A percentile compares a stretch with the other conserved stretches of the same genome.
These are phyloP conservation scores for Brachionus paranguensis DNA, from an alignment of 1,140 invertebrate genomes.

Conservation along the genomic window DNA sequence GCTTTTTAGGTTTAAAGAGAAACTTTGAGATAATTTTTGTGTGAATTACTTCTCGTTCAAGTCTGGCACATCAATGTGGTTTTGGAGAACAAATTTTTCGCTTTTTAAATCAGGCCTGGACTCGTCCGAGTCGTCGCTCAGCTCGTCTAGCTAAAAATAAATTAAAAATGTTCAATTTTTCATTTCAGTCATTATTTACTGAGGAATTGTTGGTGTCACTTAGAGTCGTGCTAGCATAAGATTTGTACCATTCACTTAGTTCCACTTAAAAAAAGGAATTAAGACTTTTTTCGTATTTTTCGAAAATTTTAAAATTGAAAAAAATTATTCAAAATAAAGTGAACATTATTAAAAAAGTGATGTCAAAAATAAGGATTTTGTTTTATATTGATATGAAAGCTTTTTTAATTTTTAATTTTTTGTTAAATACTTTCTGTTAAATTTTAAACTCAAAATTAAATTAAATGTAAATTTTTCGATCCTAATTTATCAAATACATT, in stretches of 20 bases:
- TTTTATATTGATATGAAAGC: too few relatives aligned
- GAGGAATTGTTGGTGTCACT: not conserved
- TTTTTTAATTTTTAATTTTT: too few relatives aligned
- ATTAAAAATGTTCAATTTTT: not conserved
- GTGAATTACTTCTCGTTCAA: not conserved
- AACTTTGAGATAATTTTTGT: not conserved
- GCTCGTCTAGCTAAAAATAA: not conserved
- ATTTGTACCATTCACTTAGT: constrained; percentile 5
- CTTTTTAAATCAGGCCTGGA: not conserved
- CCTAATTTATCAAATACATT: too few relatives aligned
- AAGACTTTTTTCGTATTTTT: too few relatives aligned
- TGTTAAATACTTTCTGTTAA: too few relatives aligned
- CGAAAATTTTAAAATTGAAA: not conserved
- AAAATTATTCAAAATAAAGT: not conserved
- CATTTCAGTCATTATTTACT: not conserved
- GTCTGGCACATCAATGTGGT: not conserved
- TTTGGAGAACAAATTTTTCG: not conserved
- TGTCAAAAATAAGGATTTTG: too few relatives aligned
- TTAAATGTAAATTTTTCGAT: too few relatives aligned
- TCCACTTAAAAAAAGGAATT: not conserved
- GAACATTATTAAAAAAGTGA: too few relatives aligned
- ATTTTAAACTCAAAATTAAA: too few relatives aligned
- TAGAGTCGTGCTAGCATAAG: not conserved
- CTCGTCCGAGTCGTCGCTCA: not conserved
- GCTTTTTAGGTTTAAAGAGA: not conserved